Evolutionary conservation across 2,797 vertebrate species (phyloP).

Genomic region (Gephyroberyx darwinii): DNA sequence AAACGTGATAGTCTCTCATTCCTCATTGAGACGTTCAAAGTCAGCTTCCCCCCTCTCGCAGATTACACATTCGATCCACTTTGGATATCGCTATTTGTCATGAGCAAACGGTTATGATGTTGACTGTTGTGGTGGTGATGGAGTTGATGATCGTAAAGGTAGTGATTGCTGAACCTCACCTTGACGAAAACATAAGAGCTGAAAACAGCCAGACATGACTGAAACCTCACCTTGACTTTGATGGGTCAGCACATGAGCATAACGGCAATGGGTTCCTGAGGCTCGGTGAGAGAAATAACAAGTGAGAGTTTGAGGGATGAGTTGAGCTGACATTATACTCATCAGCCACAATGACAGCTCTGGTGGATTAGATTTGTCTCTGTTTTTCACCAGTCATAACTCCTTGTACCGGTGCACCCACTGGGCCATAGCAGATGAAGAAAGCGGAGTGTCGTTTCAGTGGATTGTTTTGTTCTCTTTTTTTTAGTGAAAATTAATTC

Average conservation of each 20-base stretch:
- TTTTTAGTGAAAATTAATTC: slow-evolving; percentile 67
- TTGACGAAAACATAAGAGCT: slow-evolving; percentile 35
- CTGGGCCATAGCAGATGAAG: slow-evolving; percentile 30
- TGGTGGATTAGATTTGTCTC: slow-evolving; percentile 67
- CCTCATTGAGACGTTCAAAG: slow-evolving; percentile 49
- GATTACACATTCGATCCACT: slow-evolving; percentile 73
- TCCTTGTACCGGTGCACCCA: slow-evolving; percentile 48
- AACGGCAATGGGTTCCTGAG: slow-evolving; percentile 44
- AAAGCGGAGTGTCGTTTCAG: slow-evolving; percentile 47
- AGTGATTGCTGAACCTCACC: slow-evolving; percentile 44
- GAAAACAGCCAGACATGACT: slow-evolving; percentile 56
- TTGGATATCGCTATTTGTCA: slow-evolving; percentile 70
- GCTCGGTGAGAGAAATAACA: slow-evolving; percentile 44
- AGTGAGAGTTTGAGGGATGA: slow-evolving; percentile 66
- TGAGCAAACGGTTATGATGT: slow-evolving; percentile 60
- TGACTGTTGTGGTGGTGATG: slow-evolving; percentile 35
- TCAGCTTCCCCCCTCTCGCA: slow-evolving; percentile 27
- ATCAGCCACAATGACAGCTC: slow-evolving; percentile 69
- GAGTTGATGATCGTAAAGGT: slow-evolving; percentile 51
- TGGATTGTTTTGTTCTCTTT: slow-evolving; percentile 62
- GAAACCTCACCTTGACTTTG: slow-evolving; percentile 63
- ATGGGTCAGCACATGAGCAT: slow-evolving; percentile 59
- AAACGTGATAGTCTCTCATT: slow-evolving; percentile 61
- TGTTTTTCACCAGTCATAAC: slow-evolving; percentile 46
- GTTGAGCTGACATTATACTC: slow-evolving; percentile 60